Evolutionary conservation across 2,797 vertebrate species (phyloP).

Genomic region (Psittacula derbiana): DNA sequence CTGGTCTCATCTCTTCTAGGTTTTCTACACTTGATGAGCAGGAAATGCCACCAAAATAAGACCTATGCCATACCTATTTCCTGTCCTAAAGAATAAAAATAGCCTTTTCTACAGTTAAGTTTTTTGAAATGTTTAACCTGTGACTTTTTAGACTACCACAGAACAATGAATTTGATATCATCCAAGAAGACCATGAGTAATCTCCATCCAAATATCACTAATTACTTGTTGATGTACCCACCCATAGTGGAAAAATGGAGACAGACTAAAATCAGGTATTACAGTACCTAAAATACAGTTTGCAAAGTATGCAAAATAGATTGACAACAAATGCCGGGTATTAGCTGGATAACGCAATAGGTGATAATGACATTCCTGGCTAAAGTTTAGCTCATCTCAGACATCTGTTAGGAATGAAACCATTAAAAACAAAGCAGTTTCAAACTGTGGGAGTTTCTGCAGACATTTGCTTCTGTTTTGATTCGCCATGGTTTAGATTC

Average conservation of each 20-base stretch:
- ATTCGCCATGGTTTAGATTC: not conserved
- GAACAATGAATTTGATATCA: not conserved
- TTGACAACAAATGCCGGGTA: not conserved
- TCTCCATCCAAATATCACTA: not conserved
- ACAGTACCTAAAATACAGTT: not conserved
- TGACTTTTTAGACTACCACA: not conserved
- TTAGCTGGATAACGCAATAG: not conserved
- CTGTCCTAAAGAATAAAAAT: not conserved
- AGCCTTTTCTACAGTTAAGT: not conserved
- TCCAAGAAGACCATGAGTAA: not conserved
- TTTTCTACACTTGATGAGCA: not conserved
- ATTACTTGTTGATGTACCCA: not conserved
- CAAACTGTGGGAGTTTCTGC: not conserved
- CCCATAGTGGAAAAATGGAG: not conserved
- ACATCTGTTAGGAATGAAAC: conserved; percentile 17
- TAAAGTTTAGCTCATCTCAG: conserved; percentile 38
- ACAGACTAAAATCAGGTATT: not conserved
- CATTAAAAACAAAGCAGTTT: not conserved
- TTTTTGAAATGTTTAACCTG: not conserved
- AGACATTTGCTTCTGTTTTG: conserved; percentile 10
- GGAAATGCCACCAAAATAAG: not conserved
- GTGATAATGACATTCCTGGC: conserved; percentile 31
- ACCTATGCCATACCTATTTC: not conserved
- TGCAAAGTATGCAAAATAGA: not conserved
- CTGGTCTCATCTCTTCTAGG: not conserved